Percentiles rank a stretch among this genome's conserved stretches.
These are phyloP conservation scores for Sesia bembeciformis DNA, from an alignment of 2,888 invertebrate genomes.

Conservation along the genomic window DNA sequence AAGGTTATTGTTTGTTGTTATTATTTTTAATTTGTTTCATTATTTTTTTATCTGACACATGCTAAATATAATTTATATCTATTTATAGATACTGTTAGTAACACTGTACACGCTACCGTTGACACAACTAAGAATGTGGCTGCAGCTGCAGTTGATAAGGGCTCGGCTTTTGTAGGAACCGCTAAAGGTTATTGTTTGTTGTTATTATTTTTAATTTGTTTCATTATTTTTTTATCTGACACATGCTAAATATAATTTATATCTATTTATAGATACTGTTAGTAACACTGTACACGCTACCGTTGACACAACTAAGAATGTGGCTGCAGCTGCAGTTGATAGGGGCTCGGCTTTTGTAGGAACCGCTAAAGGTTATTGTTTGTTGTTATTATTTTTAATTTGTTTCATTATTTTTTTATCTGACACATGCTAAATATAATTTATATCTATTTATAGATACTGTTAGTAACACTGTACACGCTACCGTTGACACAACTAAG, in stretches of 20 bases:
- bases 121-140: conserved; percentile 37
- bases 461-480: conserved; percentile 28
- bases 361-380: conserved; percentile 32
- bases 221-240: not conserved
- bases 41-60: not conserved
- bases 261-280: conserved; percentile 26
- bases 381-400: too few relatives aligned
- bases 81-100: conserved; percentile 30
- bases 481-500: conserved; percentile 44
- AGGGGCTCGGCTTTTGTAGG: conserved; percentile 29
- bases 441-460: conserved; percentile 30
- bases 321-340: conserved; percentile 32
- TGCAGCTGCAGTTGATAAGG: conserved; percentile 30
- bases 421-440: too few relatives aligned
- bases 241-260: not conserved
- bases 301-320: conserved; percentile 43
- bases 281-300: conserved; percentile 31
- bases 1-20: conserved; percentile 17
- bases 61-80: conserved; percentile 1
- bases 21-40: not conserved
- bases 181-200: conserved; percentile 25
- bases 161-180: conserved; percentile 22
- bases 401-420: too few relatives aligned
- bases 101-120: conserved; percentile 27
- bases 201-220: not conserved